Evolutionary conservation across 2,888 invertebrate species (phyloP), one percentile per base, ranked within the genome.

Genomic region (Ornithoptera priamus): DNA sequence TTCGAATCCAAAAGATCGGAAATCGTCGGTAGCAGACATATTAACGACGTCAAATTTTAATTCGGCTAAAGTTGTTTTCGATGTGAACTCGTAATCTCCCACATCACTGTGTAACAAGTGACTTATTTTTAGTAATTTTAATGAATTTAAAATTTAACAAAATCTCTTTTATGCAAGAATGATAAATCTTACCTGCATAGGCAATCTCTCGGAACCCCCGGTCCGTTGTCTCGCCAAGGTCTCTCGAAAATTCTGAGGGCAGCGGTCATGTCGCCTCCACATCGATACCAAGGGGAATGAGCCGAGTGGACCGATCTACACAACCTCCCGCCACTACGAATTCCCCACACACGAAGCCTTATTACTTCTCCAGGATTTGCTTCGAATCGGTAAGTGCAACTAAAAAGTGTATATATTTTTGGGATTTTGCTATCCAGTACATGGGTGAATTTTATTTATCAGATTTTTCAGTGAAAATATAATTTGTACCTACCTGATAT

Each of bases 311-410:
- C 91, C 0, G 95, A 94, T 50, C 92, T 88, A 78, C 95, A 95
- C 18, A 93, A 84, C 0, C 94, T 86, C 79, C 95, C 93, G 68
- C 94, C 93, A 12, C 94, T 95, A n/a, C 94, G 91, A 5, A 97
- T 93, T 72, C 95, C 95, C 80, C 95, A 96, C 67, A 97, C 93
- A 68, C 95, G 95, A 64, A 98, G 92, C 72, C 96, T 94, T 63
- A 97, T 94, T 63, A 96, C 94, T 84, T 97, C 97, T 63, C 97
- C 97, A 66, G 95, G 95, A 79, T 96, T 96, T 0, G 96, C 97
- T 88, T 97, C 97, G 82, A 97, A 97, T 62, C 97, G 96, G 86
- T 97, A 97, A 62, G 96, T 94, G 87, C 98, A 98, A 80, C 96
- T 96, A 93, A 62, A 58, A 68, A 7, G 18, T 53, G 18, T n/a